Percentiles rank a stretch among this genome's conserved stretches.
Evolutionary conservation across 1,140 invertebrate genomes (phyloP).

Genomic region (Eubasilissa regina): DNA sequence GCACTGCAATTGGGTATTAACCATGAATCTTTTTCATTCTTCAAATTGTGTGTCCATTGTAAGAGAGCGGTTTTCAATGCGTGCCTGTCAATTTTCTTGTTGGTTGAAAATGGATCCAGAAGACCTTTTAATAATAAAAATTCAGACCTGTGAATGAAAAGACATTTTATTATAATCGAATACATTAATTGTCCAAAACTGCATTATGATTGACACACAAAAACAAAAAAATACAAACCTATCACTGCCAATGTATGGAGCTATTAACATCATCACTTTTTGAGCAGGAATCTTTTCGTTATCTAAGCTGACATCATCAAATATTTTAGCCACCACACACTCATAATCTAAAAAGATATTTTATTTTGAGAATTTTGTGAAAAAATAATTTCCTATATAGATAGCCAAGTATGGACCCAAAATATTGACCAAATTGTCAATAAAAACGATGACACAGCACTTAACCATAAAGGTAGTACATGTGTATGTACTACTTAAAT

Average conservation of each 20-base stretch:
- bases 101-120: constrained; percentile 22
- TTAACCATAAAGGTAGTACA: too few relatives aligned
- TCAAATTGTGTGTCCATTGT: constrained; percentile 42
- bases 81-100: constrained; percentile 21
- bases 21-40: constrained; percentile 28
- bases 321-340: constrained; percentile 41
- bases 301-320: constrained; percentile 11
- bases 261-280: constrained; percentile 36
- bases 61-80: constrained; percentile 32
- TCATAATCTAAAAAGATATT: constrained; percentile 37
- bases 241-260: constrained; percentile 43
- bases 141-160: constrained; percentile 27
- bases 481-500: too few relatives aligned
- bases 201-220: background rate
- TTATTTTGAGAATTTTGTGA: background rate
- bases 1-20: background rate
- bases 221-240: constrained; percentile 10
- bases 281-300: constrained; percentile 28
- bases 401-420: background rate
- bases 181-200: background rate
- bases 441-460: background rate
- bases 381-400: background rate
- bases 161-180: background rate
- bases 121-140: constrained; percentile 35
- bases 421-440: background rate